Evolutionary conservation across 1,140 invertebrate genomes (phyloP), one percentile per base, ranked within the genome.

Genomic region (Choristoneura fumiferana): DNA sequence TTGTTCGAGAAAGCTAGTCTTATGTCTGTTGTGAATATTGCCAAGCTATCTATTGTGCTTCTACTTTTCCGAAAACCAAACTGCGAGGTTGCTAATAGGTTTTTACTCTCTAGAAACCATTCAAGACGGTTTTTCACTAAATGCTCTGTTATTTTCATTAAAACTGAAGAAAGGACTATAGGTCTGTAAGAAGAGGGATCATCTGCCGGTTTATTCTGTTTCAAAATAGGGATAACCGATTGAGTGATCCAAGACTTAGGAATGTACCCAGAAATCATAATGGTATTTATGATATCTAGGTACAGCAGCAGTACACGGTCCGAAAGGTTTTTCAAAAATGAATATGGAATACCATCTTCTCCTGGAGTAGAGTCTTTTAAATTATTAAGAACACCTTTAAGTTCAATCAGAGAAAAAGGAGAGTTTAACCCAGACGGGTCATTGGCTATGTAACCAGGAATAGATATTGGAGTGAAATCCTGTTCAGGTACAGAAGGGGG

Each of bases 1-100:
- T 60, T 57, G 8, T 15, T 49, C 0, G 45, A 34, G 15, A 71
- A 67, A 3, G 62, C 49, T 12, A 57, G 14, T 13, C 52, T 43
- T 43, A 71, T 65, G 43, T 72, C 66, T 1, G 60, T 66, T 10
- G 40, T 62, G 4, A 68, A 57, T n/a, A 68, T 54, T 18, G 12
- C 38, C 1, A 73, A 12, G 36, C 43, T 76, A 35, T 76, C 70
- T 15, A 65, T 52, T 1, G 65, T 73, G n/a, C 71, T 57, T 40
- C 55, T 64, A 2, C 57, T 57, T 66, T 65, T 66, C 18, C 65
- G 53, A 57, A 73, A 73, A 4, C 65, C 68, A 54, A 53, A 71
- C 54, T 58, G 43, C 9, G n/a, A 55, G 10, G 35, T 45, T 5
- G 55, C 6, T 13, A 63, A 36, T 15, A 63, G 9, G 8, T 49